A percentile compares a stretch with the other conserved stretches of the same genome.
Evolutionary conservation across 2,888 invertebrate genomes (phyloP).

Genomic region (Cheilosia variabilis): DNA sequence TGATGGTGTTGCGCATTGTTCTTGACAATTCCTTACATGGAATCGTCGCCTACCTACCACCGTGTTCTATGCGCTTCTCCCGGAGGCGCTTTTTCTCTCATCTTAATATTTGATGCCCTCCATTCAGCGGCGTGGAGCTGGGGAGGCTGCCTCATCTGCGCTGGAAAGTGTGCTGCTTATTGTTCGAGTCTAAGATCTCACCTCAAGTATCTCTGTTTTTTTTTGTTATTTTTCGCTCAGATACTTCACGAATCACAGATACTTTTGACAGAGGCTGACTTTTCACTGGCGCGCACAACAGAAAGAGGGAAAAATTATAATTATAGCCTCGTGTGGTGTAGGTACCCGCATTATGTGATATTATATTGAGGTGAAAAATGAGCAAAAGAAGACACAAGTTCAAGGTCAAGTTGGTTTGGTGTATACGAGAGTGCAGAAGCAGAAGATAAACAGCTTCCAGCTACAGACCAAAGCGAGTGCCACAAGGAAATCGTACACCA

Average conservation of each 20-base stretch:
- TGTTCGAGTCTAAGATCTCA: conserved; percentile 62
- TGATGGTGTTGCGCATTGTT: conserved; percentile 70
- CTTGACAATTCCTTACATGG: conserved; percentile 59
- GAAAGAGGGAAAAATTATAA: conserved; percentile 43
- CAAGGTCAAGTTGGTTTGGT: conserved; percentile 62
- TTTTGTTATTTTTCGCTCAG: conserved; percentile 12
- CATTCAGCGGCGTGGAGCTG: conserved; percentile 18
- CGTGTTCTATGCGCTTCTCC: conserved; percentile 28
- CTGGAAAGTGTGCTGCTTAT: conserved; percentile 58
- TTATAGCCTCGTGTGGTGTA: conserved; percentile 53
- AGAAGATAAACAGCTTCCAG: conserved; percentile 47
- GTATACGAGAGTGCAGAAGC: conserved; percentile 1
- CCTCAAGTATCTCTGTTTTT: conserved; percentile 55
- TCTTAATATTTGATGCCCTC: conserved; percentile 52
- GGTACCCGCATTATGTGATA: conserved; percentile 14
- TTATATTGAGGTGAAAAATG: conserved; percentile 46
- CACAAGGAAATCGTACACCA: neutral
- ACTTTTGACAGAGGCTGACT: conserved; percentile 43
- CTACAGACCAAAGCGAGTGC: conserved; percentile 27
- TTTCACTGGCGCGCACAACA: conserved; percentile 25
- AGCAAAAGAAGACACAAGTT: conserved; percentile 65
- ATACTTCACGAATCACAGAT: conserved; percentile 42
- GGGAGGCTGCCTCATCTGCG: neutral
- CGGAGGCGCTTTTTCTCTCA: conserved; percentile 46
- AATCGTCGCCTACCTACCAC: conserved; percentile 19